Conservation (phyloP, 2,113 vertebrate species). For the Platichthys stellatus region DNA sequence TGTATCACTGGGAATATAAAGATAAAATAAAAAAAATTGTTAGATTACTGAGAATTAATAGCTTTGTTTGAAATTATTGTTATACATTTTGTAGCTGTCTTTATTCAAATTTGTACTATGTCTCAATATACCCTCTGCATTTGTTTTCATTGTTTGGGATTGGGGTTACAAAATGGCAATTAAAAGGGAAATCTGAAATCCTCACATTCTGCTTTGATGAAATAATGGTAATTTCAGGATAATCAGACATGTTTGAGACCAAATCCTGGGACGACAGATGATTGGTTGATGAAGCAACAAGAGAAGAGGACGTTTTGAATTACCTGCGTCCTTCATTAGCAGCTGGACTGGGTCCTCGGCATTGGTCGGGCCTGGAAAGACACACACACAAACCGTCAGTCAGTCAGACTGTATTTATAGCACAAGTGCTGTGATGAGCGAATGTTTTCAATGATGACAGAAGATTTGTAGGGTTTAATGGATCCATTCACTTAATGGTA, state of each 20-base stretch:
- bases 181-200: neutral
- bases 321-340: conserved; percentile 98
- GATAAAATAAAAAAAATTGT: neutral
- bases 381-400: conserved; percentile 10
- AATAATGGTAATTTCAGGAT: neutral
- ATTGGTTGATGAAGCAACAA: neutral
- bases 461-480: neutral
- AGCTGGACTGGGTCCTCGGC: conserved; percentile 89
- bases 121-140: neutral
- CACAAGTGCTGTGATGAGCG: neutral
- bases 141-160: neutral
- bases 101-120: neutral
- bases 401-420: neutral
- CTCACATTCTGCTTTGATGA: neutral
- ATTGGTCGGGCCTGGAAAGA: conserved; percentile 85
- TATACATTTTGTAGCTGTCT: neutral
- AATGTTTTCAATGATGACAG: neutral
- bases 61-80: neutral
- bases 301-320: conserved; percentile 1
- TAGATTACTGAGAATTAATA: neutral
- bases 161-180: neutral
- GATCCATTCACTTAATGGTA: neutral
- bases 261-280: neutral
- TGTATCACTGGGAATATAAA: neutral
- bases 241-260: neutral